These are phyloP conservation scores for Recurvirostra avosetta DNA, from an alignment of 2,113 vertebrate species.

Conservation along the genomic window DNA sequence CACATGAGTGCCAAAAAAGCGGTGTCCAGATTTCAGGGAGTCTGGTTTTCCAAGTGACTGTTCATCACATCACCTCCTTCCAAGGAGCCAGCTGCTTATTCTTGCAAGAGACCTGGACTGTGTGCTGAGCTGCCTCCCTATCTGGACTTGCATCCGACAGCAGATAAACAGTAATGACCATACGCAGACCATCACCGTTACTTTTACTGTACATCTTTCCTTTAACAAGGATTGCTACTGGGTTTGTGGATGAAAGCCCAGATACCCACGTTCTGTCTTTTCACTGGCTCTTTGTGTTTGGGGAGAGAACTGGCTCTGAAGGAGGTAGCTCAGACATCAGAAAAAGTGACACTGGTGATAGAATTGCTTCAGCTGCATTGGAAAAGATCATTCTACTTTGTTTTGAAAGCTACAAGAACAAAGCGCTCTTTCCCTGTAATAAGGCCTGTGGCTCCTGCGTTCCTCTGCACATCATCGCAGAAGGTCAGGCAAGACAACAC, in stretches of 20 bases:
- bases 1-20: neutral
- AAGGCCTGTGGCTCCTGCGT: constrained; percentile 23
- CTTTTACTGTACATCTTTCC: neutral
- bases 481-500: constrained; percentile 37
- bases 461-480: constrained; percentile 26
- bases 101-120: neutral
- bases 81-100: neutral
- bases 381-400: constrained; percentile 35
- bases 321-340: neutral
- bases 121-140: neutral
- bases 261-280: neutral
- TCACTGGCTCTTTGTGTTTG: neutral
- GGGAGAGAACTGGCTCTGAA: neutral
- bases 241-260: neutral
- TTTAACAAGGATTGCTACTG: neutral
- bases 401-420: constrained; percentile 50
- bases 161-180: neutral
- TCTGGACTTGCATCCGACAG: accelerated
- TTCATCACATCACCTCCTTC: neutral
- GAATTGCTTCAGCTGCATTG: constrained; percentile 32
- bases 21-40: neutral
- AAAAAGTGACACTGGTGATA: constrained; percentile 25
- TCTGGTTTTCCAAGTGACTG: neutral
- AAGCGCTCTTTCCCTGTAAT: constrained; percentile 19
- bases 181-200: neutral